Evolutionary conservation across 2,888 invertebrate species (phyloP).

Genomic region (Polyommatus icarus): DNA sequence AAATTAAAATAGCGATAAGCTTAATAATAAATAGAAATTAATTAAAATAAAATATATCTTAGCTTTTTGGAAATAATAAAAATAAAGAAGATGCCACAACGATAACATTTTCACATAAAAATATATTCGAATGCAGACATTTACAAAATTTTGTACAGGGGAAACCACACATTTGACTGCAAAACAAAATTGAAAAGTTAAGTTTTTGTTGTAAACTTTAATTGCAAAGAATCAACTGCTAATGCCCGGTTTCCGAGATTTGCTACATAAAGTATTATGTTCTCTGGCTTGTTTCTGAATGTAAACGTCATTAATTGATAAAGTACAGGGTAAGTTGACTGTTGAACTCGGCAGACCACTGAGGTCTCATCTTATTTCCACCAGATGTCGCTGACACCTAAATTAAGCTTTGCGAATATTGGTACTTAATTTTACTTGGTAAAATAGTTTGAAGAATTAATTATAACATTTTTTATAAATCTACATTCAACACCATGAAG

Average conservation of each 20-base stretch:
- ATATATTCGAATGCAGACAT: constrained; percentile 1
- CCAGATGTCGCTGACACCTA: no score
- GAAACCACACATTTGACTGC: not conserved
- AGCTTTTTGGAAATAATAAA: not conserved
- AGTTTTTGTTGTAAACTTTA: not conserved
- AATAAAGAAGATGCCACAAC: constrained; percentile 1
- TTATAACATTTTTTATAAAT: no score
- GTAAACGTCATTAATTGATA: no score
- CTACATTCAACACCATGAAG: no score
- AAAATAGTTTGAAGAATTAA: no score
- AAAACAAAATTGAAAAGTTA: not conserved
- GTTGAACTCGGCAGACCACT: no score
- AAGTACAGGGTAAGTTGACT: no score
- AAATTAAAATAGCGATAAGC: constrained; percentile 26
- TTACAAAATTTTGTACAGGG: not conserved
- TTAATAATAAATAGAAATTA: constrained; percentile 27
- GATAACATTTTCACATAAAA: constrained; percentile 2
- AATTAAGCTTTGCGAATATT: no score
- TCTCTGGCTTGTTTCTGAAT: no score
- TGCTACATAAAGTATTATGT: no score
- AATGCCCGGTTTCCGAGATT: not conserved
- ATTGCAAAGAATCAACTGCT: not conserved
- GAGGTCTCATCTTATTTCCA: no score
- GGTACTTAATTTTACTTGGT: no score
- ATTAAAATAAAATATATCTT: constrained; percentile 25